A percentile compares a stretch with the other conserved stretches of the same genome.
These are phyloP conservation scores for Acanthis flammea DNA, from an alignment of 2,797 vertebrate species.

Conservation along the genomic window DNA sequence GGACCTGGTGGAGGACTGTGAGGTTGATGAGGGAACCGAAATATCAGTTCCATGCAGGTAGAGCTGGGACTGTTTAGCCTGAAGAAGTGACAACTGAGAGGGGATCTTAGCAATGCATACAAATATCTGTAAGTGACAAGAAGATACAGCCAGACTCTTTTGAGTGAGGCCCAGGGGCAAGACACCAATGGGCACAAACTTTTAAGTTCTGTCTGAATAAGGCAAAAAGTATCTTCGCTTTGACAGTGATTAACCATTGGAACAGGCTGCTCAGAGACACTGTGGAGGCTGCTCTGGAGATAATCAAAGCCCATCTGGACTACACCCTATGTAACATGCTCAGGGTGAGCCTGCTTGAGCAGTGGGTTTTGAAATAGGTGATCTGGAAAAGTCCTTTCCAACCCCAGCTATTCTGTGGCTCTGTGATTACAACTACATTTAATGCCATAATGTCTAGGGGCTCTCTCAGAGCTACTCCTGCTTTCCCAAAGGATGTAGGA, in stretches of 20 bases:
- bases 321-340: background rate
- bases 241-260: accelerated
- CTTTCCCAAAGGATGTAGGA: background rate
- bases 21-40: background rate
- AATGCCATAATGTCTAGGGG: background rate
- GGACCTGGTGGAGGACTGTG: too few relatives aligned
- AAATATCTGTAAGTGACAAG: background rate
- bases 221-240: background rate
- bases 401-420: background rate
- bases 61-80: background rate
- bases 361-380: background rate
- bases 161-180: background rate
- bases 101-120: background rate
- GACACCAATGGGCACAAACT: background rate
- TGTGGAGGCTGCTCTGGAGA: background rate
- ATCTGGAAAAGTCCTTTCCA: background rate
- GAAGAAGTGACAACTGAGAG: background rate
- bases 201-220: background rate
- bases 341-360: background rate
- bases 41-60: too few relatives aligned
- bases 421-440: background rate
- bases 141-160: background rate
- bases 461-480: background rate
- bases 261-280: background rate
- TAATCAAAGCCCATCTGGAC: background rate